Percentiles rank a stretch among this genome's conserved stretches.
phyloP scores from a whole-genome alignment of 2,888 invertebrate species.

The Plusia festucae region DNA sequence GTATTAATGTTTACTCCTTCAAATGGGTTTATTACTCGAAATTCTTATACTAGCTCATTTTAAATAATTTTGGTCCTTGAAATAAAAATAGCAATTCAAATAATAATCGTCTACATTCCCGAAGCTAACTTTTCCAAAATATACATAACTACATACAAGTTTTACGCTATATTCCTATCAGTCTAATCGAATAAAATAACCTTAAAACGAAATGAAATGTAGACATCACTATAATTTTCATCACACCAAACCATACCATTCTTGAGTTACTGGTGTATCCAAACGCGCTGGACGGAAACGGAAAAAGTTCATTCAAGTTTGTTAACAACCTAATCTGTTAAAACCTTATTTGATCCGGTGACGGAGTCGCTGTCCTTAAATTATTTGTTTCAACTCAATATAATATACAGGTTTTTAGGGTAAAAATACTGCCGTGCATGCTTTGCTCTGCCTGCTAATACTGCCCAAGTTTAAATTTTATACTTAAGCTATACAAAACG shows the following conservation, averaged over 20 bases:
- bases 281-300: conserved; percentile 51
- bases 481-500: too few relatives aligned
- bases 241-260: conserved; percentile 12
- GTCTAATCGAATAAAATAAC: conserved; percentile 26
- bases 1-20: too few relatives aligned
- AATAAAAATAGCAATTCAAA: not conserved
- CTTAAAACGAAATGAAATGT: conserved; percentile 11
- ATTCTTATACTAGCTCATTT: conserved; percentile 1
- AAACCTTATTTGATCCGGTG: too few relatives aligned
- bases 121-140: conserved; percentile 3
- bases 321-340: too few relatives aligned
- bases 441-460: too few relatives aligned
- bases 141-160: not conserved
- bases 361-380: too few relatives aligned
- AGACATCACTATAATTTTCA: conserved; percentile 4
- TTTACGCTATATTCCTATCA: conserved; percentile 5
- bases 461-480: too few relatives aligned
- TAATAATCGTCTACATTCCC: not conserved
- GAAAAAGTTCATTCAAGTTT: conserved; percentile 22
- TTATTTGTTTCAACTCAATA: too few relatives aligned
- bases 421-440: too few relatives aligned
- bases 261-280: conserved; percentile 15
- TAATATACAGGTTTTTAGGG: too few relatives aligned
- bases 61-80: not conserved
- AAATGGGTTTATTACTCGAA: not conserved